A percentile compares a stretch with the other conserved stretches of the same genome.
These are phyloP conservation scores for Lophius americanus DNA, from an alignment of 2,797 vertebrate genomes.

Conservation along the genomic window DNA sequence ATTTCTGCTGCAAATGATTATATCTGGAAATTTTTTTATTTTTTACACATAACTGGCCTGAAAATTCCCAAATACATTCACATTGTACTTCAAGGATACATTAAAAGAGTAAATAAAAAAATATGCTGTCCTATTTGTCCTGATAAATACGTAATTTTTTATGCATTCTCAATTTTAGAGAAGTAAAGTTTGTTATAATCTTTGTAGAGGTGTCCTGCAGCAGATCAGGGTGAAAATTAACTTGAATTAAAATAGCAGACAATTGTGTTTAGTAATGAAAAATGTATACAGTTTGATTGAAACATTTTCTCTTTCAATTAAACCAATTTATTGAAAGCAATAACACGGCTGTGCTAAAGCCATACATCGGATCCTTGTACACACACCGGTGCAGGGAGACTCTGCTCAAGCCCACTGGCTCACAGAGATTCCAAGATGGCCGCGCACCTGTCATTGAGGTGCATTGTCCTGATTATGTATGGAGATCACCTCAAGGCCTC, in stretches of 20 bases:
- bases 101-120: conserved; percentile 11
- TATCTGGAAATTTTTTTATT: background rate
- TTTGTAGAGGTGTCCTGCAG: conserved; percentile 1
- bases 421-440: conserved; percentile 74
- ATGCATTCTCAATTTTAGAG: background rate
- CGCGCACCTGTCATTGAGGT: conserved; percentile 75
- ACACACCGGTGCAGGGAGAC: conserved; percentile 20
- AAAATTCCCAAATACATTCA: conserved; percentile 24
- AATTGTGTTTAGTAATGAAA: background rate
- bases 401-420: conserved; percentile 49
- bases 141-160: background rate
- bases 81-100: conserved; percentile 3
- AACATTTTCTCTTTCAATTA: conserved; percentile 2
- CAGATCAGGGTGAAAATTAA: background rate
- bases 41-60: conserved; percentile 6
- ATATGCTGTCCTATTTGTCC: background rate
- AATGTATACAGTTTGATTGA: background rate
- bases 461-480: conserved; percentile 68
- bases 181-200: background rate
- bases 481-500: conserved; percentile 72
- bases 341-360: conserved; percentile 13
- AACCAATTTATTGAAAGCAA: conserved; percentile 26
- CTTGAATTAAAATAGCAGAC: conserved; percentile 23
- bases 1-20: conserved; percentile 9
- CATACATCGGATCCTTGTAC: conserved; percentile 20